Evolutionary conservation across 1,140 invertebrate species (phyloP), one percentile per base, ranked within the genome.

Genomic region (Mactra quadrangularis): DNA sequence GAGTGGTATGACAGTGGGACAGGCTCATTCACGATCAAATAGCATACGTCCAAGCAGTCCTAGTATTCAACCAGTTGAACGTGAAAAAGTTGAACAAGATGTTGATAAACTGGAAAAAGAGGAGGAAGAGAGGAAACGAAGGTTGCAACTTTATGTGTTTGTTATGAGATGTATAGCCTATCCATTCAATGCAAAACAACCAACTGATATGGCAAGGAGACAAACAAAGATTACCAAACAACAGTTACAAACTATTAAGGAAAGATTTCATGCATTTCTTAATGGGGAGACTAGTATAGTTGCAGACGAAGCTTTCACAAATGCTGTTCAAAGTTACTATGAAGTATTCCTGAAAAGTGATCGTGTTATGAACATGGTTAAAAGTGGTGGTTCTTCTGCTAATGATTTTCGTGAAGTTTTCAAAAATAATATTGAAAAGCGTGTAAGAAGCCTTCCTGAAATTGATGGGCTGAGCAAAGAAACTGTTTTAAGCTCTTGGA

Each of bases 381-480:
- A 97, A 88, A 97, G 97, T 81, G 99, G 99, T 62, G 98, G 97
- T 84, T 99, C 98, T 94, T 99, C 98, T 35, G 97, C 98, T 90
- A 96, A 99, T 94, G 99, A 99, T 95, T 99, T 99, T 94, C 95
- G 98, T 77, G 99, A 99, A 95, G 98, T 99, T 25, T 99, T 99
- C 85, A 86, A 97, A 92, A 98, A 98, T 92, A 99, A 99, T 93
- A 98, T 99, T 89, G 97, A 99, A 93, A 99, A 99, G 94, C 95
- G 98, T 93, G 97, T 99, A 86, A 96, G 97, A 93, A 98, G 97
- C 91, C 95, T 99, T 89, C 98, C 99, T 85, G 98, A 99, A 95
- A 99, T 99, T 91, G 98, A 99, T 94, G 99, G 99, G 79, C 94
- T 99, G 84, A 99, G 98, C 94, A 99, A 99, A 95, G 99, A 99